Evolutionary conservation across 2,113 vertebrate species (phyloP), one percentile per base, ranked within the genome.

Genomic region (Alethe castanea): DNA sequence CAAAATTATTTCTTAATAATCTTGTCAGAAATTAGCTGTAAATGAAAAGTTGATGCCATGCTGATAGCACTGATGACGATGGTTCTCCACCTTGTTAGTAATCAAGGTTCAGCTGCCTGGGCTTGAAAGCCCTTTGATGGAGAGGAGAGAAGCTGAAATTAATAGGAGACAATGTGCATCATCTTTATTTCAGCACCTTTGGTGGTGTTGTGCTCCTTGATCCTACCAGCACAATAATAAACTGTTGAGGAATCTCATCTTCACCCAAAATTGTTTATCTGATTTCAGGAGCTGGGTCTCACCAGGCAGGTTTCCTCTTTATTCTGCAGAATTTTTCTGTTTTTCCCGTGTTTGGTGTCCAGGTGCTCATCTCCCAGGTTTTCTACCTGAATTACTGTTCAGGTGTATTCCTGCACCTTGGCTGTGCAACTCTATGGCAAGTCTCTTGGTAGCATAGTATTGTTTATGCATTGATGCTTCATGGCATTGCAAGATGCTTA

Each of bases 311-410:
- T 64, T 67, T 81, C 44, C 29, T 69, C 26, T 12, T 69, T 54
- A 52, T 17, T 81, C 13, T 18, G 33, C 1, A 8, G 19, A 17
- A 36, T 38, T 81, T 33, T 86, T 60, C 36, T 56, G 8, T 19
- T 88, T 47, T 60, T 5, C 14, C 26, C 44, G 19, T 33, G 47
- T 73, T 33, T 71, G 45, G 24, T 28, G 29, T 33, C 11, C 1
- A 1, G 0, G 29, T 36, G 15, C 13, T 54, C 1, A 0, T 38
- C 33, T 61, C 31, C 4, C 12, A 33, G 25, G 7, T 60, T n/a
- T 84, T 45, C 40, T 42, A 28, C 14, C 22, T 31, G 14, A 56
- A 64, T 14, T 7, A 9, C 16, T 23, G 9, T 44, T 66, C n/a
- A 31, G 13, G 13, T 24, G 9, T 73, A 65, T 65, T 73, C 16